Evolutionary conservation across 2,888 invertebrate species (phyloP).

Genomic region (Nezara viridula): DNA sequence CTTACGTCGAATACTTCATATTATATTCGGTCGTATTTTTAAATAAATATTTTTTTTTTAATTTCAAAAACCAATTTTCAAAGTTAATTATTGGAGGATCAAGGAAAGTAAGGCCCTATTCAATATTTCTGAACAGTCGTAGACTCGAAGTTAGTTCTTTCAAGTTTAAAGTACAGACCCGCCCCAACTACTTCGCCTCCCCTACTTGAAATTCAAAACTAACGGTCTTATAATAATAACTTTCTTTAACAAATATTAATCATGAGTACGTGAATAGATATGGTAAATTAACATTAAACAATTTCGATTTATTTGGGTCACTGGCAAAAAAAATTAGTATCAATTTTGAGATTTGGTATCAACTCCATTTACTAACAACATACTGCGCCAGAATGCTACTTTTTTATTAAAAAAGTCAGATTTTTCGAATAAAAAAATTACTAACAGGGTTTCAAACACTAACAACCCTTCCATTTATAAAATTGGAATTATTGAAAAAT

Average conservation of each 20-base stretch:
- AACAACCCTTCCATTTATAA: no score
- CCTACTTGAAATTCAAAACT: background rate
- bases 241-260: background rate
- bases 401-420: no score
- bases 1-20: no score
- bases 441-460: no score
- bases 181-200: background rate
- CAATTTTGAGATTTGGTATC: no score
- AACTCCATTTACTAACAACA: no score
- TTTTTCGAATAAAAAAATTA: no score
- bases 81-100: background rate
- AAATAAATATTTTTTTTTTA: background rate
- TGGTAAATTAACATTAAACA: background rate
- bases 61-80: background rate
- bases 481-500: no score
- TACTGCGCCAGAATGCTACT: no score
- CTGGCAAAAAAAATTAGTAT: background rate
- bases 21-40: no score
- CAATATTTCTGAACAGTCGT: background rate
- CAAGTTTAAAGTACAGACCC: background rate
- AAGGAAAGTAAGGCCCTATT: background rate
- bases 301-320: background rate
- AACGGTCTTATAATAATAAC: background rate
- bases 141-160: background rate
- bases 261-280: background rate